Evolutionary conservation across 2,113 vertebrate genomes (phyloP).

Genomic region (Paedocypris sp.): DNA sequence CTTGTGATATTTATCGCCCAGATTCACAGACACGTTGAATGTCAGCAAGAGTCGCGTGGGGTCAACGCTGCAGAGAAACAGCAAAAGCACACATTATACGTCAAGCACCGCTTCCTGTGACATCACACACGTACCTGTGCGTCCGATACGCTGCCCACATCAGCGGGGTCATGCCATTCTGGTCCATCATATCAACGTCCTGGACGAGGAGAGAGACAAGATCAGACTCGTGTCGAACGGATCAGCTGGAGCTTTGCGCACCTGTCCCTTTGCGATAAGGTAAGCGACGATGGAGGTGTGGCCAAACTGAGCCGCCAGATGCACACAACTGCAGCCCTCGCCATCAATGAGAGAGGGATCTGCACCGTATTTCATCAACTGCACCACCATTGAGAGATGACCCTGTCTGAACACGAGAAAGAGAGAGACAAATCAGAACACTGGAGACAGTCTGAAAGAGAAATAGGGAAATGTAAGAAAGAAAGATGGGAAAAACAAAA

Average conservation of each 20-base stretch:
- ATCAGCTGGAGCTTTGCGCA: too few relatives aligned
- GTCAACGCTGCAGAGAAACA: constrained; percentile 76
- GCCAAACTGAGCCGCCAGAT: constrained; percentile 95
- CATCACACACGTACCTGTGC: constrained; percentile 70
- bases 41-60: constrained; percentile 93
- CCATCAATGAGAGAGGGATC: constrained; percentile 96
- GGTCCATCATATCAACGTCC: constrained; percentile 99
- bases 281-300: constrained; percentile 99
- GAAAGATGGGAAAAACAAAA: too few relatives aligned
- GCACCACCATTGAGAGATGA: constrained; percentile 97
- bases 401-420: constrained; percentile 72
- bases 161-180: constrained; percentile 98
- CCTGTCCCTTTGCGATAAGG: constrained; percentile 98
- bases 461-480: too few relatives aligned
- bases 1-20: constrained; percentile 98
- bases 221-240: neutral
- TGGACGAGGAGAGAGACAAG: constrained; percentile 34
- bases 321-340: constrained; percentile 96
- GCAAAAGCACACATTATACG: neutral
- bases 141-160: constrained; percentile 99
- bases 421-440: neutral
- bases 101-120: neutral
- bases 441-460: too few relatives aligned
- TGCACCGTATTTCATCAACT: constrained; percentile 93
- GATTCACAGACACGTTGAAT: constrained; percentile 96